Base-by-base conservation (phyloP, 2,888 invertebrate genomes). In the Euclidia mi region DNA sequence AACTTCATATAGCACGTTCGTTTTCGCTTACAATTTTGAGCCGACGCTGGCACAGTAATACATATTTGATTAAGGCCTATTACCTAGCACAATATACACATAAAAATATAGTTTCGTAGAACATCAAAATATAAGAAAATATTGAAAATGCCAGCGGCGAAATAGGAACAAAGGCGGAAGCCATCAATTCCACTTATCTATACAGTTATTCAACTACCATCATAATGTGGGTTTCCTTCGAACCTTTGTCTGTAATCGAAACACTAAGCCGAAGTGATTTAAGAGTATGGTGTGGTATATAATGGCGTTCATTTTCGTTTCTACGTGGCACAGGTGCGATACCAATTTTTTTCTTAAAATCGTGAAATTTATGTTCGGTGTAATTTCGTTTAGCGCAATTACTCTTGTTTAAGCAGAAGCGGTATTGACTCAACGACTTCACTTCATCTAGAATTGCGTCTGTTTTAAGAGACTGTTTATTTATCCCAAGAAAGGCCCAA, bases 221-320 rank as follows among this genome's bases (percentile, higher is more conserved):
- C 90, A 93, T 93, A 93, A 93, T 92, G 92, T 93, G 90, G 90
- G 91, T 82, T 90, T 91, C 87, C 86, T 81, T 81, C 85, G 87
- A 88, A 88, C 92, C 92, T 93, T 94, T 92, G 91, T 92, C 90
- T 91, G 93, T 90, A 91, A 94, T 92, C 91, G 92, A 93, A 92
- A 91, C 88, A 92, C 91, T 93, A 91, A 94, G 91, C 90, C 91
- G 79, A 84, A 89, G 94, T 92, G 92, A 94, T 94, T 94, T 93
- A 94, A 92, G 93, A 92, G 93, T 92, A 94, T 93, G 90, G 92
- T 89, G 82, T 82, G 92, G 92, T 91, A n/a, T n/a, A 92, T 93
- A 93, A 94, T 91, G 81, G 90, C 89, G 82, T 85, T 89, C 92
- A 91, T 91, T 92, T 90, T 89, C 87, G 85, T 87, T 84, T 80